Evolutionary conservation across 30 jellyfish, hydroid and myxozoan genomes (phyloP).

Genomic region (Turritopsis dohrnii): DNA sequence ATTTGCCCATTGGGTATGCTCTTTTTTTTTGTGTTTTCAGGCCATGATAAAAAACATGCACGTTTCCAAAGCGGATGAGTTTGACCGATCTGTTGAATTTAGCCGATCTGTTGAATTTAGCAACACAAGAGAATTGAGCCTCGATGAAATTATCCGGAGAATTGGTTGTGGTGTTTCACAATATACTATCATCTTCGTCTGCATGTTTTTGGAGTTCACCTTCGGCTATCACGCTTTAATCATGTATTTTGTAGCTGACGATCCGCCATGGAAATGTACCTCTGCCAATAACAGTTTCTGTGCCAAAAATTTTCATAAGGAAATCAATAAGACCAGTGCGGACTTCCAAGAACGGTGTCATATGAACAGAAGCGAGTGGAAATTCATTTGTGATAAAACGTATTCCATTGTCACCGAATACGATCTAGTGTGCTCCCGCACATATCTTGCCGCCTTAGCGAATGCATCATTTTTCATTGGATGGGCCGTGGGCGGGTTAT

Average conservation of each 20-base stretch:
- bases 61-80: background rate
- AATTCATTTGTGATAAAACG: background rate
- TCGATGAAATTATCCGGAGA: background rate
- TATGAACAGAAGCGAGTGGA: conserved; percentile 15
- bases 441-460: background rate
- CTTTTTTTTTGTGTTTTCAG: background rate
- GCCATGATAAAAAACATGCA: background rate
- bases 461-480: conserved; percentile 21
- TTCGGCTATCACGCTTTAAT: background rate
- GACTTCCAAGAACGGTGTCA: conserved; percentile 7
- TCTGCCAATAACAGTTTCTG: background rate
- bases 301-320: background rate
- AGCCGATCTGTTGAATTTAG: background rate
- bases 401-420: conserved; percentile 8
- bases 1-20: background rate
- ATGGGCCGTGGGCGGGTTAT: conserved; percentile 6
- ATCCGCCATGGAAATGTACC: conserved; percentile 13
- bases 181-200: background rate
- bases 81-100: background rate
- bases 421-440: conserved; percentile 3
- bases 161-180: conserved; percentile 8
- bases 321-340: background rate
- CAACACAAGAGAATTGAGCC: background rate
- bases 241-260: conserved; percentile 2
- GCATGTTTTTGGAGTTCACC: conserved; percentile 4